Evolutionary conservation across 2,888 invertebrate genomes (phyloP).

Genomic region (Nesidiocoris tenuis): DNA sequence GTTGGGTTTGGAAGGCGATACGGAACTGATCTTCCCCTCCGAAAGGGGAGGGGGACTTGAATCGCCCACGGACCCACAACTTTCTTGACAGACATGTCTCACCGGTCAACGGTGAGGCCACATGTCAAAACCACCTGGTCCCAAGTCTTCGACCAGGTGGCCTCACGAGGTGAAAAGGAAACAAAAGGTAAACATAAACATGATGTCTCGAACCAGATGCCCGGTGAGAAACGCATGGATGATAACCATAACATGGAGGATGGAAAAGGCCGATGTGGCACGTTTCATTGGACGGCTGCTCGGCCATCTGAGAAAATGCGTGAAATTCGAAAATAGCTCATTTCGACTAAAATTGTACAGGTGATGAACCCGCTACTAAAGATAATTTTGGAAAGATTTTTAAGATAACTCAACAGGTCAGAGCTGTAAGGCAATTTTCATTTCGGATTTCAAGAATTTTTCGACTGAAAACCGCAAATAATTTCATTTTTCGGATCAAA

Average conservation of each 20-base stretch:
- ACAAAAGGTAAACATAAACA: background rate
- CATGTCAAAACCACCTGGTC: conserved; percentile 27
- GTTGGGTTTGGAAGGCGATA: conserved; percentile 27
- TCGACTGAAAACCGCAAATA: no score
- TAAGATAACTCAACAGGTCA: no score
- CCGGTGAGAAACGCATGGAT: background rate
- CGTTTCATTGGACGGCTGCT: background rate
- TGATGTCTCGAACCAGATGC: background rate
- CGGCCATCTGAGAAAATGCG: no score
- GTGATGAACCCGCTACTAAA: no score
- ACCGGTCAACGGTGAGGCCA: conserved; percentile 1
- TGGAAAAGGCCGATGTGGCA: background rate
- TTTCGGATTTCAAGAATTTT: no score
- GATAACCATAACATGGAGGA: background rate
- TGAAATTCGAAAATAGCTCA: no score
- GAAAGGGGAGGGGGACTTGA: background rate
- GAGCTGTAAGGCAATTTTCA: no score
- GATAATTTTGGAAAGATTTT: no score
- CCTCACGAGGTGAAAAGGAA: background rate
- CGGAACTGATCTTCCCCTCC: background rate
- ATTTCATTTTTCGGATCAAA: no score
- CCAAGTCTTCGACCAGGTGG: background rate
- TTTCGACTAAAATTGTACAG: no score
- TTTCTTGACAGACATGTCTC: background rate
- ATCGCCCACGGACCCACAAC: background rate